Conservation (phyloP, 1,140 invertebrate genomes). For the Drosophila pallidifrons region DNA sequence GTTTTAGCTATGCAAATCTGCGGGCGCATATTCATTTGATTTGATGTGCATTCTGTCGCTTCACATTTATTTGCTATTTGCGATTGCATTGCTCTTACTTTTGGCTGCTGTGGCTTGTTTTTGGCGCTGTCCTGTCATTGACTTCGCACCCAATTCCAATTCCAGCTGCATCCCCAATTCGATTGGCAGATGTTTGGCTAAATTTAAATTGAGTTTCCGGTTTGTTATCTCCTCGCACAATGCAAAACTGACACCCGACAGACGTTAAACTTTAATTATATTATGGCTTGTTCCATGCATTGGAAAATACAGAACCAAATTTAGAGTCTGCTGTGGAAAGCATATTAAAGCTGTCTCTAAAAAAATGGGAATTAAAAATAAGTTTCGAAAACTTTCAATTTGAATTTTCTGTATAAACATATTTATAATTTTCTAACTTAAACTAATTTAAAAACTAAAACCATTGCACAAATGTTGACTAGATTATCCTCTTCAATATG, state of each 20-base stretch:
- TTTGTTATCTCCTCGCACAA: slow-evolving; percentile 3
- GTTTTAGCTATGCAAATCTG: slow-evolving; percentile 56
- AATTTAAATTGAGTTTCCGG: slow-evolving; percentile 25
- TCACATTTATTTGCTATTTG: slow-evolving; percentile 67
- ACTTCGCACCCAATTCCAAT: slow-evolving; percentile 7
- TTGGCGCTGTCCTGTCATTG: slow-evolving; percentile 42
- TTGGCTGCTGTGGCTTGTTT: slow-evolving; percentile 54
- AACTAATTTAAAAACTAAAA: background rate
- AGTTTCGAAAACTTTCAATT: too few relatives aligned
- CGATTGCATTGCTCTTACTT: slow-evolving; percentile 34
- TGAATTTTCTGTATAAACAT: background rate
- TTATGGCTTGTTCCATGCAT: background rate
- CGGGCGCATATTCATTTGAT: slow-evolving; percentile 72
- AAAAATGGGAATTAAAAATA: too few relatives aligned
- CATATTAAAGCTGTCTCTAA: too few relatives aligned
- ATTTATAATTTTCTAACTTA: background rate
- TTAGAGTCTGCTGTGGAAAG: too few relatives aligned
- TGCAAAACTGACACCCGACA: background rate
- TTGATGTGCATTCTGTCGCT: slow-evolving; percentile 64
- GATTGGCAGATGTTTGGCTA: slow-evolving; percentile 32
- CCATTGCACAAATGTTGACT: slow-evolving; percentile 40
- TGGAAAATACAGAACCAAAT: background rate
- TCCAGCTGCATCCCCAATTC: background rate
- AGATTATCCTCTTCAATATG: background rate
- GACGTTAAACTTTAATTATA: slow-evolving; percentile 19